Conservation (phyloP, 2,888 invertebrate species). For the Hirtodrosophila confusa region DNA sequence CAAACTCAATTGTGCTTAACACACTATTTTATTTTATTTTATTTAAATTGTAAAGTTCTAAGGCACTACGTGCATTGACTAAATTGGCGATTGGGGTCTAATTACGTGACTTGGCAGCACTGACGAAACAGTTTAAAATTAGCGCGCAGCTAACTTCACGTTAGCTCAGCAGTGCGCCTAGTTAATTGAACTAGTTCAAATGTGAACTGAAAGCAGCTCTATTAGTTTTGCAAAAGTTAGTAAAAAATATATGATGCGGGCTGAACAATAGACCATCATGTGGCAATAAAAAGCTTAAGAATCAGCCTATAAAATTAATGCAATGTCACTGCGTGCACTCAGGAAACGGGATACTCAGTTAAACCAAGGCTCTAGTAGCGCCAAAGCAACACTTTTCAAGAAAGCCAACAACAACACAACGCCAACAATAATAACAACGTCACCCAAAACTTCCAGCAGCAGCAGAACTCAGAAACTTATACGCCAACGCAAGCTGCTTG, state of each 20-base stretch:
- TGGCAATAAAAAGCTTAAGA: slow-evolving; percentile 31
- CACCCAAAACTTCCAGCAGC: slow-evolving; percentile 37
- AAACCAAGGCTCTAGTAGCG: slow-evolving; percentile 27
- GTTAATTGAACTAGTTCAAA: slow-evolving; percentile 20
- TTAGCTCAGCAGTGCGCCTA: not conserved
- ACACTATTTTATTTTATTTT: not conserved
- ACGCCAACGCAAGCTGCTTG: slow-evolving; percentile 67
- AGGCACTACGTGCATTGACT: too few species aligned
- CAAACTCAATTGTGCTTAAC: too few species aligned
- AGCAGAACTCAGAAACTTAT: slow-evolving; percentile 35
- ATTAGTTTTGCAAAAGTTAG: slow-evolving; percentile 29
- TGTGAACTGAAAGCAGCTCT: slow-evolving; percentile 20
- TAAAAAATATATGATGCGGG: slow-evolving; percentile 28
- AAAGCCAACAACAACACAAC: slow-evolving; percentile 54
- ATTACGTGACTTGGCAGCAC: slow-evolving; percentile 14
- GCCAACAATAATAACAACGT: slow-evolving; percentile 45
- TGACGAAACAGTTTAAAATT: not conserved
- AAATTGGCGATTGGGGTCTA: slow-evolving; percentile 4
- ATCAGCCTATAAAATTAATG: slow-evolving; percentile 35
- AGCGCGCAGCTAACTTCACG: slow-evolving; percentile 35
- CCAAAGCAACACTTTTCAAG: slow-evolving; percentile 45
- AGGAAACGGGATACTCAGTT: slow-evolving; percentile 81
- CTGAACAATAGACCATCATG: slow-evolving; percentile 41
- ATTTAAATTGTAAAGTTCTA: not conserved
- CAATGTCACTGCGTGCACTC: slow-evolving; percentile 84